Base-by-base conservation (phyloP, 2,113 vertebrate species). In the Oncorhynchus gorbuscha region DNA sequence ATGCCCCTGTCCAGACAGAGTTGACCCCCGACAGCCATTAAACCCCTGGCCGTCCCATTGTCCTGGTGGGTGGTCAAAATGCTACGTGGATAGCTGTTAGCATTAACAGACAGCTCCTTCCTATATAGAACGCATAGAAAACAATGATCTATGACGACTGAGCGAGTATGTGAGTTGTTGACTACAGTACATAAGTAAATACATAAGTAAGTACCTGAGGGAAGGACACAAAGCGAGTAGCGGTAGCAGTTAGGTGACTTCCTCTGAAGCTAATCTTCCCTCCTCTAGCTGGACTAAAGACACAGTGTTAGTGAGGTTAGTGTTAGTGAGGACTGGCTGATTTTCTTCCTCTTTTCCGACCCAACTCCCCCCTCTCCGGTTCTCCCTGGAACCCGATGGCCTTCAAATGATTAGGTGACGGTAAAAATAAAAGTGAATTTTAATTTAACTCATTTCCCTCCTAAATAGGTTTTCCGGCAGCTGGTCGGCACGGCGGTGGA, bases 371-470 rank as follows among this genome's bases (percentile, higher is more conserved):
- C 72, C 20, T 18, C 68, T 80, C 28, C 3, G 1, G 59, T 80
- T 82, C 80, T 65, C 58, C 67, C 14, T 35, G 26, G 30, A 69
- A 45, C 51, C 30, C 45, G 32, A 69, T 11, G 67, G 18, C 16
- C 18, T 58, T 48, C 55, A 61, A 76, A 70, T 64, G 49, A 55
- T 48, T 62, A 62, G 7, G 8, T 11, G 6, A 16, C n/a, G n/a
- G 18, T 62, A 8, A 80, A 7, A 67, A 62, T 67, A 79, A 67
- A 84, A 76, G 78, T 82, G 66, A 49, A 93, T 94, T 94, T 94
- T 92, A 91, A 92, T 93, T 94, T 91, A 94, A 94, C 87, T 93
- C 88, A 84, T 94, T 94, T 95, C 93, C 92, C 92, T 94, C 94
- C 89, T 91, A 90, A 93, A 92, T 91, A 87, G 93, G 94, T 93